These are phyloP conservation scores for Himalopsyche kuldschensis DNA, from an alignment of 2,888 invertebrate genomes.

Conservation along the genomic window DNA sequence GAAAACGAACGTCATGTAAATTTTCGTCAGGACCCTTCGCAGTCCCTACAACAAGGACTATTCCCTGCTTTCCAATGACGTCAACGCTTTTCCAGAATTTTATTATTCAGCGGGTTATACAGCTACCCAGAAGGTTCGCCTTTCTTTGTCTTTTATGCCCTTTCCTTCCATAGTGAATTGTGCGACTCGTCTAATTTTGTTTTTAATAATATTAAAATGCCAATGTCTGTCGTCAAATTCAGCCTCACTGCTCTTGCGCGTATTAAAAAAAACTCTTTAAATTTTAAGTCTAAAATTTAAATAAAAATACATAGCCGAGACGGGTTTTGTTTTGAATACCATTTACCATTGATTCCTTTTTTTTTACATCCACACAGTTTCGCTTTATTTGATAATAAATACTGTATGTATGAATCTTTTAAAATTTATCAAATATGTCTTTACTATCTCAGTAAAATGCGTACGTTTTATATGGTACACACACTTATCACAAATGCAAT, in stretches of 20 bases:
- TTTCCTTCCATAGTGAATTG: neutral
- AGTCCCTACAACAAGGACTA: neutral
- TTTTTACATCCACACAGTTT: no score
- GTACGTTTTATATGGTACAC: no score
- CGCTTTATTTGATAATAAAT: no score
- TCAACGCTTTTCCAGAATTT: neutral
- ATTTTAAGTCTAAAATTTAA: neutral
- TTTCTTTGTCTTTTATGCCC: neutral
- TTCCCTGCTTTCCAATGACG: neutral
- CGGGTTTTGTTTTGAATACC: no score
- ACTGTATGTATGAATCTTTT: no score
- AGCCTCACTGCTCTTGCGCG: neutral
- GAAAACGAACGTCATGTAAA: neutral
- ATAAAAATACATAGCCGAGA: no score
- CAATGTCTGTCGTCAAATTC: neutral
- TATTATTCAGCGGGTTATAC: neutral
- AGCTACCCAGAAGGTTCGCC: neutral
- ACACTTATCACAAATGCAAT: no score
- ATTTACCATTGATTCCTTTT: no score
- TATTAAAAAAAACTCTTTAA: neutral
- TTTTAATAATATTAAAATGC: neutral
- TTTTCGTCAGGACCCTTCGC: neutral
- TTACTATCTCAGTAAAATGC: no score
- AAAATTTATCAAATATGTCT: no score
- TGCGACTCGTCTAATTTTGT: neutral